Evolutionary conservation across 92 coral and sea anemone genomes (phyloP).

Genomic region (Virgularia gustaviana): DNA sequence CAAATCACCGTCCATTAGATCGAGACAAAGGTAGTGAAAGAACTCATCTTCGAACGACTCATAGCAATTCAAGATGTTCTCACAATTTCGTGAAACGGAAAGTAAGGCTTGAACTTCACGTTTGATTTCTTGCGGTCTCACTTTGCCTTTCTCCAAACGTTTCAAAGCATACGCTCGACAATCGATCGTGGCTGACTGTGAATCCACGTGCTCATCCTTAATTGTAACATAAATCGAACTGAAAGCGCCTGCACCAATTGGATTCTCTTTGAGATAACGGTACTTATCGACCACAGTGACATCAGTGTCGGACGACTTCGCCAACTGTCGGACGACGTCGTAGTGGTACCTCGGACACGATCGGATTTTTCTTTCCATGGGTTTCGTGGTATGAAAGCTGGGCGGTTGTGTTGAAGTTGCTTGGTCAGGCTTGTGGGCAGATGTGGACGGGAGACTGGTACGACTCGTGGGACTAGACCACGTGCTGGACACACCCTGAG

Average conservation of each 20-base stretch:
- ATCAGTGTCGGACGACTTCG: neutral
- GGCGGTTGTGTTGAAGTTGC: neutral
- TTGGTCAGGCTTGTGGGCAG: too few relatives aligned
- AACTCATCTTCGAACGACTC: conserved; percentile 19
- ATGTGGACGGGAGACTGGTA: too few relatives aligned
- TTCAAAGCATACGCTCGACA: conserved; percentile 61
- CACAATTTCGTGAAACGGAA: conserved; percentile 27
- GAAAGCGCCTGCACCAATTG: conserved; percentile 58
- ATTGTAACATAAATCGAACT: conserved; percentile 52
- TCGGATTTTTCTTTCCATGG: neutral
- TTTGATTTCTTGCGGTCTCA: conserved; percentile 28
- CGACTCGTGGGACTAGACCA: too few relatives aligned
- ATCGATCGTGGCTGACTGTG: conserved; percentile 14
- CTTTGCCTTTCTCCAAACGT: conserved; percentile 34
- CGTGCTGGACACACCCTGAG: too few relatives aligned
- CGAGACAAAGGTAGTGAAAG: conserved; percentile 51
- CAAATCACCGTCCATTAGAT: conserved; percentile 67
- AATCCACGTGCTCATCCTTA: conserved; percentile 36
- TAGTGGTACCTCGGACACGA: conserved; percentile 17
- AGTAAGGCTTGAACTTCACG: conserved; percentile 54
- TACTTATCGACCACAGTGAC: conserved; percentile 23
- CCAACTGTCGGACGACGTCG: conserved; percentile 7
- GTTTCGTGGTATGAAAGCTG: neutral
- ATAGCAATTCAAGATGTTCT: conserved; percentile 49
- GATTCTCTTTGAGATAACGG: conserved; percentile 33